Base-by-base conservation (phyloP, 2,113 vertebrate species). In the Menura novaehollandiae region DNA sequence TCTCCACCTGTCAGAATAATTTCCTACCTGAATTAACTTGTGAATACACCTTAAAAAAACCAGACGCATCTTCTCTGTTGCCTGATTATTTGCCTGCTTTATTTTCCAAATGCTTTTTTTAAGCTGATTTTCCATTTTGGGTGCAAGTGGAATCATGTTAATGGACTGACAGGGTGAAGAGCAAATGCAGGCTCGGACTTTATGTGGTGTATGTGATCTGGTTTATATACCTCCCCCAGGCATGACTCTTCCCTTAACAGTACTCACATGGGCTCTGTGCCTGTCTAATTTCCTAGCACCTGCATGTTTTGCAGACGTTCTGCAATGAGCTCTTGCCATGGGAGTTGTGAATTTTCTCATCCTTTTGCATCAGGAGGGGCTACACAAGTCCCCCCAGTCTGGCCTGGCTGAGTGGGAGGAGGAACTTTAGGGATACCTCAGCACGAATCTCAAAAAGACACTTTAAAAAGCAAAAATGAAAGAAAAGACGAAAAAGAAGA, bases 11-110 rank as follows among this genome's bases (percentile, higher is more conserved):
- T 96, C 96, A 95, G 94, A 94, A 95, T 85, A 97, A 94, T 92
- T 93, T 93, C 95, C 93, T 91, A 91, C 77, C 69, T 94, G 96
- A 95, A 97, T 96, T 94, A 98, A 94, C 95, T 94, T 93, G 91
- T 72, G 93, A 95, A 73, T 63, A 53, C 73, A 85, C 92, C 93
- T 91, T 4, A 43, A 69, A 85, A 85, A 81, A 78, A 32, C 1
- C 33, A 92, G 78, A 67, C 4, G 2, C 51, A 28, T 89, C 78
- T 76, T 71, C 84, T 85, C 78, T 72, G 66, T 27, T 87, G 46
- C 55, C 37, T 80, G 49, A 88, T 92, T 78, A 80, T 91, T 74
- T 79, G 47, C 19, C 71, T 88, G 55, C 60, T 67, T 81, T 88
- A 63, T 64, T 78, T 68, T 71, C 72, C 68, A 84, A 83, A 74